These are phyloP conservation scores for Alouatta palliata DNA, from an alignment of 2,113 vertebrate genomes.

Conservation along the genomic window DNA sequence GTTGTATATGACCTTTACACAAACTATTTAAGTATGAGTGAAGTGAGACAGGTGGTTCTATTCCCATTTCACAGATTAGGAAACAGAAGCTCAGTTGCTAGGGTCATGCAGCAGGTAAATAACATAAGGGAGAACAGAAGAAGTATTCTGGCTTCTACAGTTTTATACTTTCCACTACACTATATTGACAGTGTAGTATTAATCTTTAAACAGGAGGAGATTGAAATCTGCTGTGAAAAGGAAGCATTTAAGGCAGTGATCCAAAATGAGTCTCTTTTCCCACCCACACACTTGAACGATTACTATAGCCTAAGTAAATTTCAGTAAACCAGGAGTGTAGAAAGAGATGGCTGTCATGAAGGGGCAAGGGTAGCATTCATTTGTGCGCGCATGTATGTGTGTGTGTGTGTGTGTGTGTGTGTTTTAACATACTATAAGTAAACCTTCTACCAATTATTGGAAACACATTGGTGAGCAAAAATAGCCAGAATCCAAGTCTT, in stretches of 20 bases:
- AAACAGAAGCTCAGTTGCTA: background rate
- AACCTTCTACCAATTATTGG: background rate
- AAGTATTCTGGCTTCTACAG: background rate
- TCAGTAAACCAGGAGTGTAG: background rate
- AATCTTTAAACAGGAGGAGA: constrained; percentile 31
- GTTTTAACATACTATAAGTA: background rate
- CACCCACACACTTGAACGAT: background rate
- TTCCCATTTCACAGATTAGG: constrained; percentile 60
- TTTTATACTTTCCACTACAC: background rate
- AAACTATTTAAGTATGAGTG: background rate
- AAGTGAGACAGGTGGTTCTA: background rate
- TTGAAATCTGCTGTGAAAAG: constrained; percentile 12
- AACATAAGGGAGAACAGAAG: constrained; percentile 45
- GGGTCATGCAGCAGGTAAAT: background rate
- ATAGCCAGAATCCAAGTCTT: background rate
- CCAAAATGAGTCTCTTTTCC: background rate
- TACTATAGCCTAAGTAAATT: background rate
- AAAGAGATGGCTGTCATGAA: background rate
- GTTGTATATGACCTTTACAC: background rate
- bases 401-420: too few species aligned
- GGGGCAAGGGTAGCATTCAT: background rate
- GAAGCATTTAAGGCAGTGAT: background rate
- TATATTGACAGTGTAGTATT: background rate
- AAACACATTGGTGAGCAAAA: background rate
- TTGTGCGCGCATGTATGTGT: too few species aligned